Percentiles rank a stretch among this genome's conserved stretches.
Conservation (phyloP, 1,140 invertebrate species). For the Solenopsis fugax region DNA sequence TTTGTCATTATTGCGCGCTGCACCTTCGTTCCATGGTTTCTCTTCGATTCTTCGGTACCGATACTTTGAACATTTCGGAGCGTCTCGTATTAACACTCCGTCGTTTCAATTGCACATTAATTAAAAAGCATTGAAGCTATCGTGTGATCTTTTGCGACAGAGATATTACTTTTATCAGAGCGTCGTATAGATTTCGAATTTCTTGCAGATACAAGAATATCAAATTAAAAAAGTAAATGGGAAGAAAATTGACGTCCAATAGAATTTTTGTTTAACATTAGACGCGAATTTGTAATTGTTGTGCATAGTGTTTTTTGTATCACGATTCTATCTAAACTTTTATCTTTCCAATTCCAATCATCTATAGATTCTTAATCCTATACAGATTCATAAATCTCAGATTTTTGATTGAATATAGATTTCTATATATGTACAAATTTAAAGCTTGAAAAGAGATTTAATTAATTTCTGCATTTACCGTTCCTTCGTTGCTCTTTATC, state of each 20-base stretch:
- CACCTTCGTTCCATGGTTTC: background rate
- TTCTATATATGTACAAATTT: background rate
- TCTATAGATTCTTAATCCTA: background rate
- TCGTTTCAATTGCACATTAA: conserved; percentile 39
- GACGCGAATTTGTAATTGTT: background rate
- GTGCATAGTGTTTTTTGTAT: background rate
- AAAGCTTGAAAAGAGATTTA: background rate
- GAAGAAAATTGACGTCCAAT: background rate
- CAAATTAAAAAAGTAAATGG: background rate
- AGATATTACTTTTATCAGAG: conserved; percentile 2
- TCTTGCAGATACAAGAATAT: background rate
- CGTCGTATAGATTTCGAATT: background rate
- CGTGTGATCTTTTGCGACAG: background rate
- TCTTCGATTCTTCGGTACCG: conserved; percentile 33
- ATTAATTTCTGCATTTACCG: background rate
- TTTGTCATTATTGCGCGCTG: conserved; percentile 58
- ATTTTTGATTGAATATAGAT: background rate
- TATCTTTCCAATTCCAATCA: background rate
- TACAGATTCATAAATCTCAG: no score
- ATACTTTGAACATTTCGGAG: conserved; percentile 42
- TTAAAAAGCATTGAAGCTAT: conserved; percentile 44
- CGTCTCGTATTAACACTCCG: conserved; percentile 46
- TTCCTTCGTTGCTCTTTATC: background rate
- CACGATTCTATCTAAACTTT: background rate
- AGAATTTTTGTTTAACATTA: conserved; percentile 3